phyloP scores from a whole-genome alignment of 92 coral and sea anemone species.

The Porites rus region DNA sequence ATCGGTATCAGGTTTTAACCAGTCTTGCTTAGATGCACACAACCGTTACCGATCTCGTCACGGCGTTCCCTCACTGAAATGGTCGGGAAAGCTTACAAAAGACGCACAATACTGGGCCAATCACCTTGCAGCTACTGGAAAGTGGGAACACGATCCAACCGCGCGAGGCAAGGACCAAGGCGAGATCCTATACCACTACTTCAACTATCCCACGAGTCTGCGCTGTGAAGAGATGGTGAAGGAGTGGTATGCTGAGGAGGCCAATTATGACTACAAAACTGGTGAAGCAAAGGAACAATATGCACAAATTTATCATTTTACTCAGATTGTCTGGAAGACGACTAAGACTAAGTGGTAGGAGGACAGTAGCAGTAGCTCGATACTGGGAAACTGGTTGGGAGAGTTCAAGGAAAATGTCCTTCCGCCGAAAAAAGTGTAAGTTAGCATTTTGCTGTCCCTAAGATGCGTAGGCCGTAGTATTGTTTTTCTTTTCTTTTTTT shows the following conservation, averaged over 20 bases:
- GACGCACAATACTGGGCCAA: slow-evolving; percentile 73
- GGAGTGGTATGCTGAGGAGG: slow-evolving; percentile 69
- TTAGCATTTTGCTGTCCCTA: neutral
- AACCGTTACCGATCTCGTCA: slow-evolving; percentile 57
- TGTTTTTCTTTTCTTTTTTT: no score
- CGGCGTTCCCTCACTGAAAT: slow-evolving; percentile 54
- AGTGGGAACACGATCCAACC: slow-evolving; percentile 52
- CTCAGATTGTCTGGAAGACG: slow-evolving; percentile 72
- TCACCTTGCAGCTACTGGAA: slow-evolving; percentile 31
- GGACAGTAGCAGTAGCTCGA: slow-evolving; percentile 63
- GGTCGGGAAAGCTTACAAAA: slow-evolving; percentile 56
- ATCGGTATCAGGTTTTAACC: slow-evolving; percentile 18
- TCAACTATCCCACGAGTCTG: slow-evolving; percentile 30
- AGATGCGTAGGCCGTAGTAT: no score
- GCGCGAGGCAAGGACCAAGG: slow-evolving; percentile 58
- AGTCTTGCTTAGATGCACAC: slow-evolving; percentile 50
- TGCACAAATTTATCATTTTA: slow-evolving; percentile 50
- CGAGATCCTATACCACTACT: slow-evolving; percentile 58
- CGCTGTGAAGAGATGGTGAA: slow-evolving; percentile 61
- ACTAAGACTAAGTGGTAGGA: slow-evolving; percentile 38
- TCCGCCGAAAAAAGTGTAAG: slow-evolving; percentile 22
- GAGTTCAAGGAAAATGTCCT: slow-evolving; percentile 37
- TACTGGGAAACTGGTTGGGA: slow-evolving; percentile 56
- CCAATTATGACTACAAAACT: slow-evolving; percentile 50
- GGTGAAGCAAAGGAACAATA: slow-evolving; percentile 43